Evolutionary conservation across 2,797 vertebrate genomes (phyloP).

Genomic region (Sebastes jordani): DNA sequence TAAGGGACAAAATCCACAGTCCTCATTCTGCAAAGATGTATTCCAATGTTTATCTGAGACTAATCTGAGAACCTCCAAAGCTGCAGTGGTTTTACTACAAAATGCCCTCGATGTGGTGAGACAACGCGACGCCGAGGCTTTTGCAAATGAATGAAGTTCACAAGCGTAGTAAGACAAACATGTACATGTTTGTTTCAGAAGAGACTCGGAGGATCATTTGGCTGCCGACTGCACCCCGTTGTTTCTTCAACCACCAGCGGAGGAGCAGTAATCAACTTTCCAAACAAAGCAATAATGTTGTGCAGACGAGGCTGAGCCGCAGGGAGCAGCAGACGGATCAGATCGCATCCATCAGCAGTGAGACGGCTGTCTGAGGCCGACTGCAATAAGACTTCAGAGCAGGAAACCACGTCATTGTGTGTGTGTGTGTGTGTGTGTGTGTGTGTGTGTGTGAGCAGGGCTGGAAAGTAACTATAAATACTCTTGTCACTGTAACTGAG

Average conservation of each 20-base stretch:
- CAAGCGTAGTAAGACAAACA: not conserved
- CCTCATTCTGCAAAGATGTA: not conserved
- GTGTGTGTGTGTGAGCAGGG: not conserved
- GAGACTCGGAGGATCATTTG: constrained; percentile 9
- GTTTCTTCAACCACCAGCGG: not conserved
- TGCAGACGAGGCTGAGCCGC: not conserved
- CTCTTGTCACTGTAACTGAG: constrained; percentile 7
- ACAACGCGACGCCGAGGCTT: not conserved
- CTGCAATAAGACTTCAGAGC: constrained; percentile 20
- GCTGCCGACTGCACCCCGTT: not conserved
- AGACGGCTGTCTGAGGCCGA: constrained; percentile 11
- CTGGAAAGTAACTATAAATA: constrained; percentile 42
- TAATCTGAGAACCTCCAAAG: not conserved
- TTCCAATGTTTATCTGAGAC: not conserved
- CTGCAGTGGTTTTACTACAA: not conserved
- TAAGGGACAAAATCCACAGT: not conserved
- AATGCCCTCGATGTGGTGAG: not conserved
- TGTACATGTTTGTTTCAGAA: not conserved
- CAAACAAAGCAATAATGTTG: constrained; percentile 39
- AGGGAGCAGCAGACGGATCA: constrained; percentile 23
- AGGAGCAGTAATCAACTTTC: constrained; percentile 30
- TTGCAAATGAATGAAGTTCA: not conserved
- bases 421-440: not conserved
- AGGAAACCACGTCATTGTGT: not conserved
- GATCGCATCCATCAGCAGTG: constrained; percentile 29